These are phyloP conservation scores for Rhadina sibilatrix DNA, from an alignment of 2,113 vertebrate species.

Conservation along the genomic window DNA sequence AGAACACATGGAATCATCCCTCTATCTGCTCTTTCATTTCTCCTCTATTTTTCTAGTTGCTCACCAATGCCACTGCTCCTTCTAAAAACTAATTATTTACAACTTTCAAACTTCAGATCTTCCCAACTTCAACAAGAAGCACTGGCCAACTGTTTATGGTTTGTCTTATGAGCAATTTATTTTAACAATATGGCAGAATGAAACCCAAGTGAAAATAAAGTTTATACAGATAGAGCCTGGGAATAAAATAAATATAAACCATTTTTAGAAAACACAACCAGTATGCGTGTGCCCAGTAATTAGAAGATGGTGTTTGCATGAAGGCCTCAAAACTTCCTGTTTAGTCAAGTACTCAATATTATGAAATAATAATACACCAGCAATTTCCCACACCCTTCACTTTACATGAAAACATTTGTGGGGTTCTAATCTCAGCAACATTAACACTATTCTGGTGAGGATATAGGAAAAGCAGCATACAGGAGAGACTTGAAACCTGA, in stretches of 20 bases:
- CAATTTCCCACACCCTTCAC: neutral
- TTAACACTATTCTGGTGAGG: neutral
- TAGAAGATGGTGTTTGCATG: neutral
- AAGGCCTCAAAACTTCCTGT: neutral
- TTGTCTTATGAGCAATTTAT: neutral
- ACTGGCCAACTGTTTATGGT: neutral
- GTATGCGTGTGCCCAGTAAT: neutral
- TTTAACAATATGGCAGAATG: neutral
- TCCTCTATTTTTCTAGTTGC: neutral
- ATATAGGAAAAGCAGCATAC: neutral
- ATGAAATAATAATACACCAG: neutral
- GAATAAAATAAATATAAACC: neutral
- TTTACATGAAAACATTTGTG: neutral
- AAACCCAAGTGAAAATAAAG: neutral
- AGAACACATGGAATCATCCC: neutral
- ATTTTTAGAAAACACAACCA: neutral
- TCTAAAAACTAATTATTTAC: neutral
- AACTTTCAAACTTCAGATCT: neutral
- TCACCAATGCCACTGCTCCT: neutral
- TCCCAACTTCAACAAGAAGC: neutral
- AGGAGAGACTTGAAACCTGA: neutral
- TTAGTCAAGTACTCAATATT: neutral
- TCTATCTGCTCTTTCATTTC: neutral
- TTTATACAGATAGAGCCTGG: neutral
- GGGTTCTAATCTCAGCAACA: neutral